Percentiles rank a stretch among this genome's conserved stretches.
phyloP scores from a whole-genome alignment of 2,113 vertebrate species.

The Zootoca vivipara region DNA sequence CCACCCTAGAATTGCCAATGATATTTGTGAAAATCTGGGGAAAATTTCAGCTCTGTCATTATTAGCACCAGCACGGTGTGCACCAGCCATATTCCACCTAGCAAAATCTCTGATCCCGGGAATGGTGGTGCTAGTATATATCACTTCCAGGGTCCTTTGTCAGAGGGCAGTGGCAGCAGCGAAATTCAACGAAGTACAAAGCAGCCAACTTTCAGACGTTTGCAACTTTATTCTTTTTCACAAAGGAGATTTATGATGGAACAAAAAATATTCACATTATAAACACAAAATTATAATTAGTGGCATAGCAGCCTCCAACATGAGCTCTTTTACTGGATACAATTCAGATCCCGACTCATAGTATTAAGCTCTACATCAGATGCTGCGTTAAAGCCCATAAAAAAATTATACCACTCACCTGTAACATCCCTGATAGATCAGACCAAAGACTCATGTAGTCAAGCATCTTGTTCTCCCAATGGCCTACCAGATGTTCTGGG shows the following conservation, averaged over 20 bases:
- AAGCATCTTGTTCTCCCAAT: no score
- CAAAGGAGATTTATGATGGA: neutral
- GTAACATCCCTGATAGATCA: no score
- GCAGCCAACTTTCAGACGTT: neutral
- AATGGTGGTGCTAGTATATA: neutral
- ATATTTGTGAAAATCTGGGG: neutral
- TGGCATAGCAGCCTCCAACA: neutral
- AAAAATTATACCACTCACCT: neutral
- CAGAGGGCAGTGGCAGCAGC: neutral
- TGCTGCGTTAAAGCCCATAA: neutral
- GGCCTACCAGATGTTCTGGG: no score
- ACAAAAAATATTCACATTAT: neutral
- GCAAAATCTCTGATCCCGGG: neutral
- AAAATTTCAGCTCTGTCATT: neutral
- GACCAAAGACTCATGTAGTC: no score
- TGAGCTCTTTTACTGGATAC: neutral
- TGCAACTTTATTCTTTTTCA: neutral
- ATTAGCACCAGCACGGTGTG: neutral
- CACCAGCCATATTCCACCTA: neutral
- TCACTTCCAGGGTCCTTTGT: neutral
- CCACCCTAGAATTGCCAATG: neutral
- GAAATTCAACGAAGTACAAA: neutral
- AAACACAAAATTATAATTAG: neutral
- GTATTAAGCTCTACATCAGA: neutral
- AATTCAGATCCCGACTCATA: neutral